These are phyloP conservation scores for Mizuhopecten yessoensis DNA, from an alignment of 1,140 invertebrate genomes.

Conservation along the genomic window DNA sequence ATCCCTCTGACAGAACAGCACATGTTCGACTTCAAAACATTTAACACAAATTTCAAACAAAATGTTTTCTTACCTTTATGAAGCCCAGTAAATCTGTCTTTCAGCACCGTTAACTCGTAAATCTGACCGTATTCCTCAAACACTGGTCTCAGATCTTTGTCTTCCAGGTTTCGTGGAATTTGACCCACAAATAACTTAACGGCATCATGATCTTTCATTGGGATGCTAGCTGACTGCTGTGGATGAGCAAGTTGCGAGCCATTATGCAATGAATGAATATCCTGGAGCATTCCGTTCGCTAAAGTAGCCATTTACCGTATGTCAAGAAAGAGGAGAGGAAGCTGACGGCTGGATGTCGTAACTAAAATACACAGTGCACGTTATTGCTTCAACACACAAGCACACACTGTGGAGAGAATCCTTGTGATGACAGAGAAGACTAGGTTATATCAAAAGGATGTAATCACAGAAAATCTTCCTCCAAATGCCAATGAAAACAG, in stretches of 20 bases:
- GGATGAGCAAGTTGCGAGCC: neutral
- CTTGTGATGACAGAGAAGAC: neutral
- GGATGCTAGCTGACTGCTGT: conserved; percentile 56
- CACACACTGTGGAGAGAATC: neutral
- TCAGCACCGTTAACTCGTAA: conserved; percentile 96
- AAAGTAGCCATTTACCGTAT: neutral
- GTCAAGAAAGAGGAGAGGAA: neutral
- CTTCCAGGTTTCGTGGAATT: conserved; percentile 94
- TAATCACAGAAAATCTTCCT: neutral
- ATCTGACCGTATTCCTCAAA: conserved; percentile 97
- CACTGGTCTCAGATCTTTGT: conserved; percentile 93
- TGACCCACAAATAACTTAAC: conserved; percentile 96
- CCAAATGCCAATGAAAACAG: neutral
- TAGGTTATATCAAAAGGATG: neutral
- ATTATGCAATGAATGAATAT: neutral
- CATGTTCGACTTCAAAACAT: too few species aligned
- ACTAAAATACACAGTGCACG: neutral
- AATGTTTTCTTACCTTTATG: conserved; percentile 90
- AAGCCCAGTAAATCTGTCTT: conserved; percentile 92
- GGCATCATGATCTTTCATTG: conserved; percentile 86
- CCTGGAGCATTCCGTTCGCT: neutral
- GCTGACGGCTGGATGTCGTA: neutral
- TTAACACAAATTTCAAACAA: too few species aligned
- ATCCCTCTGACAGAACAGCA: too few species aligned
- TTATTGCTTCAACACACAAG: neutral